Evolutionary conservation across 2,888 invertebrate species (phyloP).

Genomic region (Drosophila pseudotakahashii): DNA sequence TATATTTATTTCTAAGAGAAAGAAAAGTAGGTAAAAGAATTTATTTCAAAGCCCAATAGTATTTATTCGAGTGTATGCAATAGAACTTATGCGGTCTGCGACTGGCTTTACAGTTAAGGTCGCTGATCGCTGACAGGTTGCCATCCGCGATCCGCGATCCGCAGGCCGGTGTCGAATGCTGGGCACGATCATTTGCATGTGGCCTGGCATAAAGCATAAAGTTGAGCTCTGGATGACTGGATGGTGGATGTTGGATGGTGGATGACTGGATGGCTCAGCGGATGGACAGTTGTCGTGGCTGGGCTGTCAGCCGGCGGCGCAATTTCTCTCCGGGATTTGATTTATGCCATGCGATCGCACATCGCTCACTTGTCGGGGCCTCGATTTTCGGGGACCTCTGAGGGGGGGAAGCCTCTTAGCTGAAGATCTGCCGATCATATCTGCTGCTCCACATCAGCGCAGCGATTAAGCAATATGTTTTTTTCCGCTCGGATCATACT

Average conservation of each 20-base stretch:
- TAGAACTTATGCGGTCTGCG: conserved; percentile 62
- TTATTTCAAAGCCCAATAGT: no score
- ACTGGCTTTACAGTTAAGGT: conserved; percentile 80
- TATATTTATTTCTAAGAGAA: no score
- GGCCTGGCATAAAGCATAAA: conserved; percentile 59
- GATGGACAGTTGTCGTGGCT: conserved; percentile 70
- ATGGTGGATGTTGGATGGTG: conserved; percentile 24
- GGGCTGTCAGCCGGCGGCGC: conserved; percentile 41
- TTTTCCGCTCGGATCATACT: conserved; percentile 15
- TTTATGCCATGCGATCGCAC: conserved; percentile 70
- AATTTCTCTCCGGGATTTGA: conserved; percentile 59
- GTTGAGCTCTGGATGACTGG: conserved; percentile 30
- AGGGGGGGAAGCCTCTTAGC: background rate
- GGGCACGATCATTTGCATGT: conserved; percentile 76
- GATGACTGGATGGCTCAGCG: conserved; percentile 36
- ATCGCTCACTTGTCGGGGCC: conserved; percentile 68
- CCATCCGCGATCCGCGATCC: conserved; percentile 36
- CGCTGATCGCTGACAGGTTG: conserved; percentile 78
- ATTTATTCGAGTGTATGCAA: no score
- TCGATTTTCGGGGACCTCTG: background rate
- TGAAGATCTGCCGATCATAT: conserved; percentile 50
- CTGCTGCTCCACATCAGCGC: conserved; percentile 65
- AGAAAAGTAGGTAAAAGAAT: no score
- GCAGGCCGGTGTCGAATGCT: conserved; percentile 65
- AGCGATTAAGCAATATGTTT: conserved; percentile 76